A percentile compares a stretch with the other conserved stretches of the same genome.
These are phyloP conservation scores for Escarpia spicata DNA, from an alignment of 2,888 invertebrate genomes.

Conservation along the genomic window DNA sequence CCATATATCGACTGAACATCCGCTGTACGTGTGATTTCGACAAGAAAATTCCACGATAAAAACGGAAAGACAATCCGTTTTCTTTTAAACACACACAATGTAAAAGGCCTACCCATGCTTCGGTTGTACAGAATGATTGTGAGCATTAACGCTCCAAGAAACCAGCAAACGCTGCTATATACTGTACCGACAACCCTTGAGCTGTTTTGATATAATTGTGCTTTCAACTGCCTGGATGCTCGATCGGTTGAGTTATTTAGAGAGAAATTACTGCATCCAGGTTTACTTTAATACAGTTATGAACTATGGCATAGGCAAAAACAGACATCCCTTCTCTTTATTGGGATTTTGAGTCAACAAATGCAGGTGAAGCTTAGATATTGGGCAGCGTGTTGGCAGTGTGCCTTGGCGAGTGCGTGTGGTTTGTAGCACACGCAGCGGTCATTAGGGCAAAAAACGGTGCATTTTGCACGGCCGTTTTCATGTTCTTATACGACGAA, in stretches of 20 bases:
- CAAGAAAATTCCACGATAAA: too few species aligned
- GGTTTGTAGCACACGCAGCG: not conserved
- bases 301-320: not conserved
- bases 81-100: too few species aligned
- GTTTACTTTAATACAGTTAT: not conserved
- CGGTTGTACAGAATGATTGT: too few species aligned
- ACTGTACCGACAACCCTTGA: too few species aligned
- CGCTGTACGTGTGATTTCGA: too few species aligned
- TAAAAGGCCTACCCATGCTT: too few species aligned
- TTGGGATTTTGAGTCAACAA: not conserved
- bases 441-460: not conserved
- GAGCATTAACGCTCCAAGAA: too few species aligned
- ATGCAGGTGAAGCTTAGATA: not conserved
- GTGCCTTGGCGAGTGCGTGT: not conserved
- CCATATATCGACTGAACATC: too few species aligned
- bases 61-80: too few species aligned
- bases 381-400: not conserved
- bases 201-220: not conserved
- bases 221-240: not conserved
- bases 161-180: not conserved
- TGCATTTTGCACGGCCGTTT: not conserved
- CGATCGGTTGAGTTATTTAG: not conserved
- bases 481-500: not conserved
- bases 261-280: not conserved
- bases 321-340: not conserved